These are phyloP conservation scores for Chunga burmeisteri DNA, from an alignment of 2,113 vertebrate genomes.

Conservation along the genomic window DNA sequence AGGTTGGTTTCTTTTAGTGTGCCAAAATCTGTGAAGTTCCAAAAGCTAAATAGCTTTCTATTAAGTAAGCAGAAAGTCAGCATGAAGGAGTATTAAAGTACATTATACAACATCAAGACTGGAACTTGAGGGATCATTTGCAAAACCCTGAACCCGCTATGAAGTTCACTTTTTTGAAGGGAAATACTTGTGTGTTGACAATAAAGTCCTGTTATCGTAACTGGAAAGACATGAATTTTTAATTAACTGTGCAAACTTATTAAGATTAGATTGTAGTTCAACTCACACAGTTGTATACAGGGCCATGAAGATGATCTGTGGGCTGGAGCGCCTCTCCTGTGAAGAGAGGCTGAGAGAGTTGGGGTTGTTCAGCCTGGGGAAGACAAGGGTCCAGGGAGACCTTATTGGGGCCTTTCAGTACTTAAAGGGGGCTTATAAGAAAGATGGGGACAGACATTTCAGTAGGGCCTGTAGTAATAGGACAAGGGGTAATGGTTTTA, in stretches of 20 bases:
- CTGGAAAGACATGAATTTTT: background rate
- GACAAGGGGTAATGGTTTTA: background rate
- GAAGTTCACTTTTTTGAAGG: background rate
- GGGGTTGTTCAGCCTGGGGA: background rate
- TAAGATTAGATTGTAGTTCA: background rate
- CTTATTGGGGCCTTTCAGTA: background rate
- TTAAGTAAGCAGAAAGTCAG: slow-evolving; percentile 31
- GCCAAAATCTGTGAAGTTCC: slow-evolving; percentile 26
- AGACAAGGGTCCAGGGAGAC: background rate
- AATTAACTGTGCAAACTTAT: background rate
- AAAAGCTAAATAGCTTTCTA: slow-evolving; percentile 19
- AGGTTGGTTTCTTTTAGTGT: slow-evolving; percentile 8
- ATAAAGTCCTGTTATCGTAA: background rate
- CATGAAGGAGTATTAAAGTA: background rate
- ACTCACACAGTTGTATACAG: background rate
- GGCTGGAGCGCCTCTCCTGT: accelerated
- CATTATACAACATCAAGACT: background rate
- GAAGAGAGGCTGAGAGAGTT: background rate
- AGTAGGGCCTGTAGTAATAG: background rate
- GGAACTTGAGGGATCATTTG: background rate
- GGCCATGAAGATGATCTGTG: background rate
- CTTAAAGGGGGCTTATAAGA: background rate
- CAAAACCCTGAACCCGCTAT: background rate
- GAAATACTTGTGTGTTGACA: background rate
- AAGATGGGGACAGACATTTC: background rate